Evolutionary conservation across 2,888 invertebrate species (phyloP).

Genomic region (Rhamnusium bicolor): DNA sequence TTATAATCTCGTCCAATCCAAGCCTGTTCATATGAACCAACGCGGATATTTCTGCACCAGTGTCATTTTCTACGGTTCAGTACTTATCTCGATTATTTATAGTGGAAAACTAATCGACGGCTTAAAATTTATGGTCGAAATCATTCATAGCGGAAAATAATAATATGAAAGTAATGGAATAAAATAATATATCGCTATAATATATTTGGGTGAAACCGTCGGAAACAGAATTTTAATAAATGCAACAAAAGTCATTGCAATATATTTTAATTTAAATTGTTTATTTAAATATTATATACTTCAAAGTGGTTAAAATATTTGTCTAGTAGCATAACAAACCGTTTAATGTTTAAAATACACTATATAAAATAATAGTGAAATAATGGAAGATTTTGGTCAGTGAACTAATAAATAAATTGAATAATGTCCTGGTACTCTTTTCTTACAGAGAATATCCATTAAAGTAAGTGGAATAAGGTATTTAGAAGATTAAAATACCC

Average conservation of each 20-base stretch:
- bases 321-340: background rate
- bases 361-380: too few relatives aligned
- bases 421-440: too few relatives aligned
- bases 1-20: conserved; percentile 7
- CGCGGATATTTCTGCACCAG: conserved; percentile 54
- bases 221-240: conserved; percentile 24
- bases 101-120: conserved; percentile 52
- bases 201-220: conserved; percentile 13
- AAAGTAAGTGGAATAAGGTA: too few relatives aligned
- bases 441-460: too few relatives aligned
- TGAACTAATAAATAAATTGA: too few relatives aligned
- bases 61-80: conserved; percentile 56
- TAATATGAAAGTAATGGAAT: conserved; percentile 45
- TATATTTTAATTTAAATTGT: background rate
- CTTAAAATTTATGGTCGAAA: conserved; percentile 48
- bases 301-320: background rate
- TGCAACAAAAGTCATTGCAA: background rate
- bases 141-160: conserved; percentile 50
- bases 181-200: conserved; percentile 40
- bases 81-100: conserved; percentile 55
- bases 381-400: too few relatives aligned
- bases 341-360: background rate
- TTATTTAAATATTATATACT: conserved; percentile 6
- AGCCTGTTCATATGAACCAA: conserved; percentile 36
- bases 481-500: too few relatives aligned